These are phyloP conservation scores for Bombus turneri DNA, from an alignment of 1,140 invertebrate species.

Conservation along the genomic window DNA sequence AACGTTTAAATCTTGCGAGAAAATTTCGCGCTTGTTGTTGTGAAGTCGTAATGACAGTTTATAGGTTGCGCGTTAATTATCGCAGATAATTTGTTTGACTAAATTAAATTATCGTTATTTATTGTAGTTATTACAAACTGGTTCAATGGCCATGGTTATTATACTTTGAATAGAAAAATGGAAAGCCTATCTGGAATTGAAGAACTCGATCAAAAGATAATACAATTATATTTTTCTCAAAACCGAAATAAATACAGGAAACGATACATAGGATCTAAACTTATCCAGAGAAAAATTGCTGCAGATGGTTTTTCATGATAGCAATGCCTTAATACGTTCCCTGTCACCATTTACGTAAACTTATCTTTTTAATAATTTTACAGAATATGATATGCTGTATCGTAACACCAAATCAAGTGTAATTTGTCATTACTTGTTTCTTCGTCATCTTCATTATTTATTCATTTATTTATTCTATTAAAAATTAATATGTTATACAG, in stretches of 20 bases:
- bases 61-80: conserved; percentile 9
- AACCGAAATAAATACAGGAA: too few species aligned
- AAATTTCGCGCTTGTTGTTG: neutral
- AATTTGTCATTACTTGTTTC: neutral
- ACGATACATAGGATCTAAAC: neutral
- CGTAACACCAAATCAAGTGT: neutral
- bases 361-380: neutral
- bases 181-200: neutral
- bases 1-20: neutral
- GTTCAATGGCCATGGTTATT: neutral
- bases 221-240: too few species aligned
- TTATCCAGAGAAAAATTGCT: neutral
- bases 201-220: neutral
- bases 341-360: too few species aligned
- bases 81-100: neutral
- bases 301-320: neutral
- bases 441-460: neutral
- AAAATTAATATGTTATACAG: neutral
- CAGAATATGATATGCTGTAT: neutral
- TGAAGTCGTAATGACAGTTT: neutral
- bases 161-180: neutral
- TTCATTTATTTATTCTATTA: neutral
- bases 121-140: neutral
- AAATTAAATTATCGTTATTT: neutral
- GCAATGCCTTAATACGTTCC: too few species aligned